Conservation (phyloP, 2,113 vertebrate species). For the Daboia siamensis region DNA sequence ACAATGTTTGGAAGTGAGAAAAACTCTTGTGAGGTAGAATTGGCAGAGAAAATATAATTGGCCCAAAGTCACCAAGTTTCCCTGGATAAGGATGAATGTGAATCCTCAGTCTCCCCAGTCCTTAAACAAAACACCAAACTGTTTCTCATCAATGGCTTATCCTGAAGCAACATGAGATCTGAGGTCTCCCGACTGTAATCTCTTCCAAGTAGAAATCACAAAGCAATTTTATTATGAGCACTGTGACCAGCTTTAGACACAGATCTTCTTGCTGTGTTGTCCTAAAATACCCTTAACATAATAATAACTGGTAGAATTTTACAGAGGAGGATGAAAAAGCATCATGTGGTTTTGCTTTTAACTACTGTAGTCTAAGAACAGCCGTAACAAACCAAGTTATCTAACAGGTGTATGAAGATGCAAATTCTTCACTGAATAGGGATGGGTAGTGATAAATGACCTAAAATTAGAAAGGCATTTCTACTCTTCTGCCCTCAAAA, state of each 20-base stretch:
- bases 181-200: background rate
- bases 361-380: constrained; percentile 22
- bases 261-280: background rate
- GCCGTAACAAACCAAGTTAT: constrained; percentile 42
- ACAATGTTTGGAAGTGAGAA: background rate
- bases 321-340: constrained; percentile 19
- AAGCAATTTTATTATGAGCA: background rate
- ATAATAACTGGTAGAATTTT: background rate
- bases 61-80: background rate
- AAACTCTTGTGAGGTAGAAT: background rate
- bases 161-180: background rate
- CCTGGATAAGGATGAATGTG: background rate
- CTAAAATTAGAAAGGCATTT: constrained; percentile 57
- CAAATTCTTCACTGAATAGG: constrained; percentile 42
- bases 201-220: background rate
- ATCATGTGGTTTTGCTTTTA: constrained; percentile 21
- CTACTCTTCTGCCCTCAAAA: constrained; percentile 48
- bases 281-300: background rate
- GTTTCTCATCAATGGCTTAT: background rate
- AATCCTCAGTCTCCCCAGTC: background rate
- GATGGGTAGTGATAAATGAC: constrained; percentile 21
- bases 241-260: background rate
- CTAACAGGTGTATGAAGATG: constrained; percentile 34
- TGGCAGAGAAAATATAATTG: background rate
- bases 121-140: background rate